Percentiles rank a stretch among this genome's conserved stretches.
These are phyloP conservation scores for Nyleta sp. DNA, from an alignment of 2,888 invertebrate species.

Conservation along the genomic window DNA sequence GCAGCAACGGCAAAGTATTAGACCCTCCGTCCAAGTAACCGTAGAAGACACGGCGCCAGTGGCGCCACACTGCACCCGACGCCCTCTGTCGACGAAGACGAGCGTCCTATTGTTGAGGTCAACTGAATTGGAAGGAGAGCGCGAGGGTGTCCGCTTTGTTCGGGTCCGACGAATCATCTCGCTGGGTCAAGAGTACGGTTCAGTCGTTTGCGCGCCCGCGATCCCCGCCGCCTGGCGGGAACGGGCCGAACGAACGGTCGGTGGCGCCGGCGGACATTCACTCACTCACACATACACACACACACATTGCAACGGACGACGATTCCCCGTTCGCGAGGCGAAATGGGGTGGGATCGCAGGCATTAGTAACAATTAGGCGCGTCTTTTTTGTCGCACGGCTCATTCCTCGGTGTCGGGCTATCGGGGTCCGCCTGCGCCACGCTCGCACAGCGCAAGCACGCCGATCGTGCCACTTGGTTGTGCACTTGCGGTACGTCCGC, in stretches of 20 bases:
- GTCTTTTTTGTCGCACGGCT: constrained; percentile 37
- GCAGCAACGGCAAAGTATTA: constrained; percentile 81
- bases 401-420: constrained; percentile 69
- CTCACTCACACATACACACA: too few relatives aligned
- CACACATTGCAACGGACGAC: too few relatives aligned
- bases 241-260: constrained; percentile 22
- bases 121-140: too few relatives aligned
- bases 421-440: constrained; percentile 72
- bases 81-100: constrained; percentile 5
- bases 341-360: constrained; percentile 69
- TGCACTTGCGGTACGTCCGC: constrained; percentile 74
- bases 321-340: not conserved
- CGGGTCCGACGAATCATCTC: too few relatives aligned
- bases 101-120: too few relatives aligned
- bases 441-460: constrained; percentile 64
- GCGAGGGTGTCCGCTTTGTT: too few relatives aligned
- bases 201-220: too few relatives aligned
- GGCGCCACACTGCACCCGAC: constrained; percentile 36
- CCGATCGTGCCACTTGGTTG: constrained; percentile 66
- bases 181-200: too few relatives aligned
- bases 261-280: constrained; percentile 70
- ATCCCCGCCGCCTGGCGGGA: too few relatives aligned
- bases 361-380: constrained; percentile 66
- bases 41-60: constrained; percentile 55
- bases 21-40: constrained; percentile 81